Percentiles rank a stretch among this genome's conserved stretches.
These are phyloP conservation scores for Xenopus laevis DNA, from an alignment of 2,113 vertebrate species.

Conservation along the genomic window DNA sequence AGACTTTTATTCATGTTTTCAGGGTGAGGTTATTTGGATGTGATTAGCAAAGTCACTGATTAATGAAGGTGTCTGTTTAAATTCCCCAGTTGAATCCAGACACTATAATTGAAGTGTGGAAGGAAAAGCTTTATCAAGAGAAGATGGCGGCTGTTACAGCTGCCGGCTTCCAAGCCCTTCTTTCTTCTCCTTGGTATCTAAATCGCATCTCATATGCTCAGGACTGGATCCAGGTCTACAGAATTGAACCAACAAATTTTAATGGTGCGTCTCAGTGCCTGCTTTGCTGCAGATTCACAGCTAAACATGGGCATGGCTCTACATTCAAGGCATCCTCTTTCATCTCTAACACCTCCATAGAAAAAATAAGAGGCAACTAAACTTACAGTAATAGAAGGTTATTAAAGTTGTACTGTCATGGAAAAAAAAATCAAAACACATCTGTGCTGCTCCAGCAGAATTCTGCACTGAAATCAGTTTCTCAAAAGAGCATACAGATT, in stretches of 20 bases:
- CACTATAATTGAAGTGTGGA: slow-evolving; percentile 92
- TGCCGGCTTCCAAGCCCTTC: slow-evolving; percentile 77
- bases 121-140: slow-evolving; percentile 64
- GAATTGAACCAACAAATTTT: slow-evolving; percentile 83
- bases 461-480: no score
- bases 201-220: slow-evolving; percentile 87
- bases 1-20: not conserved
- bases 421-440: no score
- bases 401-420: no score
- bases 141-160: slow-evolving; percentile 80
- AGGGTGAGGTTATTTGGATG: not conserved
- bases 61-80: slow-evolving; percentile 22
- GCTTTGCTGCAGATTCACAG: not conserved
- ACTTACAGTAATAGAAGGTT: no score
- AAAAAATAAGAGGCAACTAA: no score
- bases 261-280: slow-evolving; percentile 67
- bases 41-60: no score
- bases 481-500: no score
- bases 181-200: slow-evolving; percentile 96
- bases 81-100: slow-evolving; percentile 76
- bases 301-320: not conserved
- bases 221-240: slow-evolving; percentile 82
- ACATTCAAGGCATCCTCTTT: not conserved
- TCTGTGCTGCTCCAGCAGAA: no score
- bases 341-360: not conserved